These are phyloP conservation scores for Xylocampa areola DNA, from an alignment of 2,888 invertebrate species.

Conservation along the genomic window DNA sequence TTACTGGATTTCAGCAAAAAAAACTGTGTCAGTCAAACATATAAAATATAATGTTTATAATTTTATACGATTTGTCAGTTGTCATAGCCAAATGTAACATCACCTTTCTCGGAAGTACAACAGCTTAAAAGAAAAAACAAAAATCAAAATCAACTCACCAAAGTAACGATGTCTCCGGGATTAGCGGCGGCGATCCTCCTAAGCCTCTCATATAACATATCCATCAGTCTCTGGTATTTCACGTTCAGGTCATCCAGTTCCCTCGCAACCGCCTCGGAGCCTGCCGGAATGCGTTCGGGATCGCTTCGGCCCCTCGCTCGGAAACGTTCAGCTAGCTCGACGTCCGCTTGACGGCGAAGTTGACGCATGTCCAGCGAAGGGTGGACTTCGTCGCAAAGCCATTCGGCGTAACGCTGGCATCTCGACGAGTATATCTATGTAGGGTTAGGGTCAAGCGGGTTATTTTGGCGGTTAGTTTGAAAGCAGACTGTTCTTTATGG, in stretches of 20 bases:
- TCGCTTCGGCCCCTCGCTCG: conserved; percentile 73
- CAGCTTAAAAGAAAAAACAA: conserved; percentile 10
- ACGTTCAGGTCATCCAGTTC: conserved; percentile 95
- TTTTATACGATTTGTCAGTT: no score
- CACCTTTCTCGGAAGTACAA: no score
- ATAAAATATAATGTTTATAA: no score
- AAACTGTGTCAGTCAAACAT: no score
- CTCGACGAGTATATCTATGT: conserved; percentile 96
- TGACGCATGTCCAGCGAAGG: conserved; percentile 92
- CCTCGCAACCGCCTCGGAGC: conserved; percentile 93
- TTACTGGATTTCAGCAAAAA: not conserved
- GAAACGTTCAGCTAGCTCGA: conserved; percentile 78
- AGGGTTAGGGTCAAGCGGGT: conserved; percentile 86
- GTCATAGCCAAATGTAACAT: no score
- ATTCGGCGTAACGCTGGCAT: conserved; percentile 95
- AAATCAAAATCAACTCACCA: conserved; percentile 90
- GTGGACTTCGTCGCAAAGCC: conserved; percentile 94
- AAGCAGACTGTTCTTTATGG: conserved; percentile 67
- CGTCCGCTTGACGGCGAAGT: conserved; percentile 80
- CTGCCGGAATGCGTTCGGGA: conserved; percentile 76
- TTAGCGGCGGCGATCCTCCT: conserved; percentile 92
- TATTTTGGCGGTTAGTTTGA: conserved; percentile 86
- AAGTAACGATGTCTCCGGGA: conserved; percentile 93
- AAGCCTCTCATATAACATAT: conserved; percentile 92
- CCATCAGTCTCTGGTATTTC: conserved; percentile 93